Evolutionary conservation across 2,113 vertebrate species (phyloP).

Genomic region (Osmerus mordax): DNA sequence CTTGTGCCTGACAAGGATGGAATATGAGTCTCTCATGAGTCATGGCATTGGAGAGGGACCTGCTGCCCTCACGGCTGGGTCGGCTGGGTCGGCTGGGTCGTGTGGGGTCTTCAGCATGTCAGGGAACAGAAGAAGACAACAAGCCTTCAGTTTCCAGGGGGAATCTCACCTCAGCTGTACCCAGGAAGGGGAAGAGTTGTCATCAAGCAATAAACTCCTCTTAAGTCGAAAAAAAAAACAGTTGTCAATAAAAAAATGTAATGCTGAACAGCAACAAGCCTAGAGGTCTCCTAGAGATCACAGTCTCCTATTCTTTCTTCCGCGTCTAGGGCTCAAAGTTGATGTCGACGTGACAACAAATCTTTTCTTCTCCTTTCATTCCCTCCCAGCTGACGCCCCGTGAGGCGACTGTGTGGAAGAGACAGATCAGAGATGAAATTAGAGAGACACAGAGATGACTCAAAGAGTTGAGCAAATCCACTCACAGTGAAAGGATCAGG

Average conservation of each 20-base stretch:
- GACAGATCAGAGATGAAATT: constrained; percentile 61
- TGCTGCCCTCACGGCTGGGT: constrained; percentile 12
- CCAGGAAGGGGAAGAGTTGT: constrained; percentile 17
- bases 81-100: constrained; percentile 6
- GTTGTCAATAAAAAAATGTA: constrained; percentile 41
- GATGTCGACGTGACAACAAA: constrained; percentile 53
- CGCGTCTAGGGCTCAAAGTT: constrained; percentile 36
- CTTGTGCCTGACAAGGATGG: constrained; percentile 67
- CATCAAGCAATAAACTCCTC: constrained; percentile 14
- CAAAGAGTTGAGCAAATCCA: constrained; percentile 31
- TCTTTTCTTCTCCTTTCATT: constrained; percentile 34
- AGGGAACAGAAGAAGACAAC: constrained; percentile 5
- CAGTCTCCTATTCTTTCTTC: constrained; percentile 51
- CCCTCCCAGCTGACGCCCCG: constrained; percentile 3
- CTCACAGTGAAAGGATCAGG: constrained; percentile 34
- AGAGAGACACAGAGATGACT: constrained; percentile 50
- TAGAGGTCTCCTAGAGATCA: constrained; percentile 32
- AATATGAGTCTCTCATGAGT: constrained; percentile 58
- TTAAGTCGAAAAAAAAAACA: constrained; percentile 15
- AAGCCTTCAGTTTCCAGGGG: constrained; percentile 16
- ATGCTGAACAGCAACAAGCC: constrained; percentile 30
- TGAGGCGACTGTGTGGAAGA: constrained; percentile 19
- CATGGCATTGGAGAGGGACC: constrained; percentile 26
- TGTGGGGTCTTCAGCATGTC: background rate
- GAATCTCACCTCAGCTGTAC: background rate